Base-by-base conservation (phyloP, 1,140 invertebrate genomes). In the Aphelenchoides fujianensis region DNA sequence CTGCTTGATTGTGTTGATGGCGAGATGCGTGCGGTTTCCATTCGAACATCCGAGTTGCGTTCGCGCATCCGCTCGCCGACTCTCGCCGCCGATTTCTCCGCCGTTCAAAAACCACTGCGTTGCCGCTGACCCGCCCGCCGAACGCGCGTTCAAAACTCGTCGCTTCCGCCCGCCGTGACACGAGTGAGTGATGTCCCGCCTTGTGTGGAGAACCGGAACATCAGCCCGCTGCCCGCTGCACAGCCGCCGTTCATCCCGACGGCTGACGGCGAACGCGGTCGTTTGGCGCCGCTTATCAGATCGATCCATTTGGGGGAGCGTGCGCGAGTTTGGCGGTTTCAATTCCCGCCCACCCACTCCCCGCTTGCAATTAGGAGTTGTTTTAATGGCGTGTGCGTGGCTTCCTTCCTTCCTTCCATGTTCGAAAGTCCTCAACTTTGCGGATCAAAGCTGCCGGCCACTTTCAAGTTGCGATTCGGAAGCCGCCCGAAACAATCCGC, bases 101-200 rank as follows among this genome's bases (percentile, higher is more conserved):
- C 41, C 41, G 41, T 48, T 48, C 41, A 48, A 48, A 48, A 48
- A 48, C 41, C 41, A 48, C 41, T 48, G n/a, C n/a, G n/a, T n/a
- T 23, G 41, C 41, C 41, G 41, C 23, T 23, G 23, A 48, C 23
- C 41, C 41, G 41, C 41, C 41, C 12, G 41, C 12, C 41, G 41
- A 48, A 48, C 41, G 41, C 23, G 41, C 41, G 41, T 48, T 48
- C 41, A 48, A 48, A 48, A 48, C 41, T 48, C 41, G 41, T 16
- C 12, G 23, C 41, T 48, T 48, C 23, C 23, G 12, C 41, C 23
- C 12, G 12, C 23, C 41, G 23, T n/a, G n/a, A n/a, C n/a, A n/a
- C n/a, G n/a, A n/a, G n/a, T n/a, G n/a, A n/a, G 12, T 48, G 41
- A 48, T 48, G 23, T 16, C 12, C 41, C 12, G 23, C 23, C 41